phyloP scores from a whole-genome alignment of 2,888 invertebrate genomes.

The Trichacis sp. region DNA sequence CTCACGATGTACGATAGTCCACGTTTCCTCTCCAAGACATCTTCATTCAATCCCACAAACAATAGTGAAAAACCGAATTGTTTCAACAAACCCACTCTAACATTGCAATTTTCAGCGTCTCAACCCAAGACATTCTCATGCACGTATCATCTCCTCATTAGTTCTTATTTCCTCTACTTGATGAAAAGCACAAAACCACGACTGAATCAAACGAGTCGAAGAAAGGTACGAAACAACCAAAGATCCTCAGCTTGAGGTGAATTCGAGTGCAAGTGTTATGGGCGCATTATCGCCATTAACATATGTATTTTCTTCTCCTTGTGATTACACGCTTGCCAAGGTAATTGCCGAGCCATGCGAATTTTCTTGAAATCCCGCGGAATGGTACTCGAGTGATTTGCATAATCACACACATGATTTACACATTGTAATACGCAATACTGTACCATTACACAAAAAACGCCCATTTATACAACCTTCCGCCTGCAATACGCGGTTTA shows the following conservation, averaged over 20 bases:
- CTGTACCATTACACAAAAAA: background rate
- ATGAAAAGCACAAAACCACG: background rate
- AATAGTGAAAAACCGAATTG: no score
- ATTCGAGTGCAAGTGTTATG: constrained; percentile 35
- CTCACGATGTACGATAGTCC: no score
- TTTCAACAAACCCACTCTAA: no score
- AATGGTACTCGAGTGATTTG: constrained; percentile 11
- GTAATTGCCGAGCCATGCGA: constrained; percentile 27
- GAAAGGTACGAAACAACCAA: background rate
- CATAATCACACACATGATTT: constrained; percentile 13
- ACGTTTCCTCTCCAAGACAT: no score
- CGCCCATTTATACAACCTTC: no score
- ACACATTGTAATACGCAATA: constrained; percentile 9
- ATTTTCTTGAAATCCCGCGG: constrained; percentile 15
- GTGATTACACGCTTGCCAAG: constrained; percentile 11
- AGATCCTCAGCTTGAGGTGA: background rate
- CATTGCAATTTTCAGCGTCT: no score
- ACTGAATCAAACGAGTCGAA: background rate
- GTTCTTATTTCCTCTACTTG: background rate
- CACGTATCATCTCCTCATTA: background rate
- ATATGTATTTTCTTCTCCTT: constrained; percentile 10
- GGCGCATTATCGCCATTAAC: constrained; percentile 11
- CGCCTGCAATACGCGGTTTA: background rate
- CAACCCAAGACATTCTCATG: background rate
- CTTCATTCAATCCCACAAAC: no score